Evolutionary conservation across 1,140 invertebrate species (phyloP).

Genomic region (Zaprionus nigranus): DNA sequence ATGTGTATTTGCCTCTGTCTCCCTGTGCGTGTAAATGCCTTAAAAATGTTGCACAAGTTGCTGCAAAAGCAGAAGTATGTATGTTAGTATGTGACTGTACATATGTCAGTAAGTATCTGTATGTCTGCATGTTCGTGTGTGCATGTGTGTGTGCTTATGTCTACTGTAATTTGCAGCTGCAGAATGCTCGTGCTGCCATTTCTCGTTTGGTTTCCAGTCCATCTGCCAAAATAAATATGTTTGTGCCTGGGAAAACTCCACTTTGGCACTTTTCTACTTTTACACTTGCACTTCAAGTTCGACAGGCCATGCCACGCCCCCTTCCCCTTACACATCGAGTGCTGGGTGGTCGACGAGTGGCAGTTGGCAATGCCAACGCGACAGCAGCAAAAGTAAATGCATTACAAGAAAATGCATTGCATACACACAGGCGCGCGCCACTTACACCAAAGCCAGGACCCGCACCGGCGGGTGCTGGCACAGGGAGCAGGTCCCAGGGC

Average conservation of each 20-base stretch:
- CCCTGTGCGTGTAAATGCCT: slow-evolving; percentile 35
- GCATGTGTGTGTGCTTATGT: not conserved
- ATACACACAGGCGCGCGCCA: slow-evolving; percentile 23
- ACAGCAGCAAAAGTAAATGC: slow-evolving; percentile 38
- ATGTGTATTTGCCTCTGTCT: not conserved
- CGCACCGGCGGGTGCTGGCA: not conserved
- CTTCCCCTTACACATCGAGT: not conserved
- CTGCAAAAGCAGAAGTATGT: slow-evolving; percentile 30
- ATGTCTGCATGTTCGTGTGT: not conserved
- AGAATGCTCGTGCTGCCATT: slow-evolving; percentile 31
- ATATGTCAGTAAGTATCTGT: slow-evolving; percentile 10
- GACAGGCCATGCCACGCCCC: slow-evolving; percentile 41
- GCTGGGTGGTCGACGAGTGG: not conserved
- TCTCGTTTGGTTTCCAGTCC: slow-evolving; percentile 52
- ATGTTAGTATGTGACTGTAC: slow-evolving; percentile 4
- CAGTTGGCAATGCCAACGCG: slow-evolving; percentile 12
- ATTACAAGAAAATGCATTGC: slow-evolving; percentile 55
- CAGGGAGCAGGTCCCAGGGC: not conserved
- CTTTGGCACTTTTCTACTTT: slow-evolving; percentile 52
- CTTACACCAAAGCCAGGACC: slow-evolving; percentile 14
- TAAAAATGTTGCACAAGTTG: slow-evolving; percentile 54
- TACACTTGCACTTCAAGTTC: slow-evolving; percentile 53
- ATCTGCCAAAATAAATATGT: slow-evolving; percentile 62
- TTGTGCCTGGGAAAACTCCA: slow-evolving; percentile 42
- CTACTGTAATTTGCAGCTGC: slow-evolving; percentile 6